Evolutionary conservation across 2,113 vertebrate species (phyloP), one percentile per base, ranked within the genome.

Genomic region (Mohoua ochrocephala): DNA sequence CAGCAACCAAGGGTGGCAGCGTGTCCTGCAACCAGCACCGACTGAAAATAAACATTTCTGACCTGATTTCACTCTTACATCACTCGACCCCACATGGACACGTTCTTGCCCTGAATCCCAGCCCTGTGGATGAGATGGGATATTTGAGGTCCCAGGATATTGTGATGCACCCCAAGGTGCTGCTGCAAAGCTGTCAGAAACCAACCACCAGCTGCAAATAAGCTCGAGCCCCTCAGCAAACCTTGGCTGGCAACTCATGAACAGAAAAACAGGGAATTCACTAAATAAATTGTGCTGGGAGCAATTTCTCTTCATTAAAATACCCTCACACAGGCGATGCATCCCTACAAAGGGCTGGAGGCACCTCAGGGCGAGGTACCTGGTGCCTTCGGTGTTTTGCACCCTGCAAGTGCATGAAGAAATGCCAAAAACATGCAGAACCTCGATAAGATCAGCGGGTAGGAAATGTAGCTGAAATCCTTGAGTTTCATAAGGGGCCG

Each of bases 401-500:
- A 24, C 31, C 3, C 0, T 31, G n/a, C 44, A 85, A 28, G 39
- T 5, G 1, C 65, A 33, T 9, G 31, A 78, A 81, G 83, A 88
- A 56, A 73, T n/a, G 77, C 89, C 94, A 92, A 44, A 80, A 93
- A 19, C 61, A 54, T 70, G 93, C 16, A 52, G 47, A 33, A 19
- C 60, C 82, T 65, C 5, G 82, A 95, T 97, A 94, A 97, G 96
- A 80, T 15, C 44, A 3, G 41, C 0, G 2, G 41, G 91, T 87
- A 91, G 95, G 95, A 97, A 97, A 79, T 1, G 3, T 31, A 60
- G 67, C 41, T 6, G 50, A 74, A 86, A 93, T 64, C 82, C 89
- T 84, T 70, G 91, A 37, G 74, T 84, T 94, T 80, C 56, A 1
- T 39, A 44, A 92, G 54, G 91, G 76, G 33, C 47, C 1, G 1